These are phyloP conservation scores for Perizoma affinitatum DNA, from an alignment of 2,888 invertebrate genomes.

Conservation along the genomic window DNA sequence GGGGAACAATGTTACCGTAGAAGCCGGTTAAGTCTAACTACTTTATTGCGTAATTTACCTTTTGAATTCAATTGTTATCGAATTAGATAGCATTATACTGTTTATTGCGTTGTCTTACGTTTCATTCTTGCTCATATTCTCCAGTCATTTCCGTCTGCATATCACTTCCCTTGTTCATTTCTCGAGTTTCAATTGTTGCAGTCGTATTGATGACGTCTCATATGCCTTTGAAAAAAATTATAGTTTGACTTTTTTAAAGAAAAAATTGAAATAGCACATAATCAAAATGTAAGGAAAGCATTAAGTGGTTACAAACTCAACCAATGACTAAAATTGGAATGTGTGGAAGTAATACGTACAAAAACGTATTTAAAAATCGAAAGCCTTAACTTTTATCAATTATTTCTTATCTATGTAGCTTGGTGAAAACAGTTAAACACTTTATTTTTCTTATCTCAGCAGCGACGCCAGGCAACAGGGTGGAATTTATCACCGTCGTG, in stretches of 20 bases:
- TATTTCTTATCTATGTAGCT: conserved; percentile 23
- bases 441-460: conserved; percentile 54
- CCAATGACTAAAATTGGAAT: no score
- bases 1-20: conserved; percentile 38
- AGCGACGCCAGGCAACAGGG: conserved; percentile 44
- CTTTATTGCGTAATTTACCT: conserved; percentile 42
- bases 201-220: no score
- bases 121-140: not conserved
- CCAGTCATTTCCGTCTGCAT: no score
- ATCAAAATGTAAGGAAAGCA: no score
- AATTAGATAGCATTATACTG: conserved; percentile 20
- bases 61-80: conserved; percentile 28
- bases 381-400: conserved; percentile 13
- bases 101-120: conserved; percentile 6
- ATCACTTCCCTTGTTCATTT: no score
- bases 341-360: no score
- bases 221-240: no score
- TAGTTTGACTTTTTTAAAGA: no score
- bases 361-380: no score
- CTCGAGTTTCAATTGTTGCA: no score
- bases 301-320: no score
- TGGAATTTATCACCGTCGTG: conserved; percentile 58
- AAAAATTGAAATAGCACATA: no score
- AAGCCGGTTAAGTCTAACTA: conserved; percentile 41
- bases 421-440: conserved; percentile 39